Evolutionary conservation across 2,888 invertebrate genomes (phyloP), one percentile per base, ranked within the genome.

Genomic region (Hypena proboscidalis): DNA sequence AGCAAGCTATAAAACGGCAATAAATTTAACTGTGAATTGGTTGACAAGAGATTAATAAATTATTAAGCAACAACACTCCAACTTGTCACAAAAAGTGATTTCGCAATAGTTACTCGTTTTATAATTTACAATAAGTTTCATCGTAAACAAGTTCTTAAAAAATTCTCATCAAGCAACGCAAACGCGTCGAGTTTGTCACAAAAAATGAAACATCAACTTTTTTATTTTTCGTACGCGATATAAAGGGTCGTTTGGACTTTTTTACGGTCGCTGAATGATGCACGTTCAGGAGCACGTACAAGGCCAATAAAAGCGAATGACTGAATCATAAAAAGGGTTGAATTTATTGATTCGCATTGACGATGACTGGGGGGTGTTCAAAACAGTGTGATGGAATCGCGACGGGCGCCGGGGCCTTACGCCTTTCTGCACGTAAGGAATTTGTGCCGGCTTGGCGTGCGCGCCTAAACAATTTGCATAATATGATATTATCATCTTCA

Each of bases 341-440:
- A 86, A 87, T 88, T 86, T 87, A 89, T 88, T 86, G 85, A 87
- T 85, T 86, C 81, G 65, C 78, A 85, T 84, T 82, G 84, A 80
- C 81, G 76, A 84, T 80, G 80, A 80, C 79, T 74, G 43, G 26
- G 35, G 56, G 22, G 35, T 58, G 62, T 57, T 60, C 56, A 62
- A 59, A 69, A 67, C 64, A 63, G 42, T 19, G 44, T 45, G 49
- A 54, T 50, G 31, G 33, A 31, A 42, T 40, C 36, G 52, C 25
- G 38, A 25, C 36, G n/a, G 3, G 6, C 4, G 2, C 5, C 13
- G 14, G 32, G 3, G 26, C 10, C 14, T 8, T n/a, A 34, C n/a
- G n/a, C n/a, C n/a, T n/a, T n/a, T 34, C 23, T 19, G 19, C 27
- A 22, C 23, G 30, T 19, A 35, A 32, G 26, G 21, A 11, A 14